Evolutionary conservation across 2,113 vertebrate species (phyloP), one percentile per base, ranked within the genome.

Genomic region (Prinia subflava): DNA sequence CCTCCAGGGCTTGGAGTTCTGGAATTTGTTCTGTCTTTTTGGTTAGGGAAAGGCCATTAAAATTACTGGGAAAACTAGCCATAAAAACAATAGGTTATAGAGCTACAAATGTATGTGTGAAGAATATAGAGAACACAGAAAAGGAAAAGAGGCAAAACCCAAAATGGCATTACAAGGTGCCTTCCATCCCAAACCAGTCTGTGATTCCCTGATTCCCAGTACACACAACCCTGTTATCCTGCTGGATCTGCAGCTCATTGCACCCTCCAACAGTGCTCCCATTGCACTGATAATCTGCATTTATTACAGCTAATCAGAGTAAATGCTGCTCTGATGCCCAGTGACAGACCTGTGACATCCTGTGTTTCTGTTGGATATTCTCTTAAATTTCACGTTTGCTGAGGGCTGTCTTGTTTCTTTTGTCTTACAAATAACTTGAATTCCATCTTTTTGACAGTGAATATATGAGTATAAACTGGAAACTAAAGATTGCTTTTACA

Each of bases 391-490:
- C 93, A 75, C 55, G 7, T 50, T 79, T 13, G 30, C 30, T 92
- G 82, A 91, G 92, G 37, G 90, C 74, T 96, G 79, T 78, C 92
- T 87, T 84, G 42, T 94, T 96, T 97, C 87, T 89, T 92, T 93
- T 93, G 39, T 77, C 92, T 74, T 70, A 59, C 47, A 91, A 89
- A 89, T 84, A 85, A 46, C 73, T 95, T 96, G 94, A 97, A 96
- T 97, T 92, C 89, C 84, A 75, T 97, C 88, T 97, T 80, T 70
- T 65, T 96, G 91, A 65, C 85, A 64, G 65, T 94, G 96, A 96
- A 86, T 97, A 49, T 96, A 92, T 97, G 94, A 97, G 96, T 96
- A 92, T 94, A 83, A 75, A 97, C 87, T 97, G 95, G 97, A 97
- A 95, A 96, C 28, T 95, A 95, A 94, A 96, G 93, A 91, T 96